Conservation (phyloP, 2,113 vertebrate species). For the Pionites leucogaster region DNA sequence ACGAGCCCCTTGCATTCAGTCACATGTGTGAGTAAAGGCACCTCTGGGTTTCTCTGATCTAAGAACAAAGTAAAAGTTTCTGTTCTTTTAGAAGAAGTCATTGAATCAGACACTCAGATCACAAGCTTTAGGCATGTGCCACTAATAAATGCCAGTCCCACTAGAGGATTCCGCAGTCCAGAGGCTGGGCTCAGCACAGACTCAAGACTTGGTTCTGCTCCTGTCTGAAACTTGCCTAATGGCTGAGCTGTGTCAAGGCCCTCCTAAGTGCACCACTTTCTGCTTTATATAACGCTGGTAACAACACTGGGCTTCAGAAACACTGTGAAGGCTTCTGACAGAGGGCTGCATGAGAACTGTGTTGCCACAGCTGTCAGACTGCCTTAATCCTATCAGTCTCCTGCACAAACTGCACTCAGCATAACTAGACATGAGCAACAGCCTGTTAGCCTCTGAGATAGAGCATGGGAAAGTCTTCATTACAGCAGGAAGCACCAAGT, state of each 20-base stretch:
- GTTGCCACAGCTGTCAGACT: neutral
- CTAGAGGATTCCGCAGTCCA: neutral
- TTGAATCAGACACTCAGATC: neutral
- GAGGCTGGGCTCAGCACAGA: neutral
- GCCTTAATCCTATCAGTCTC: neutral
- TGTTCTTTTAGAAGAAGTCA: neutral
- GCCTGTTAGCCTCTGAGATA: neutral
- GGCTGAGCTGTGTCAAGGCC: neutral
- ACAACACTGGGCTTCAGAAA: neutral
- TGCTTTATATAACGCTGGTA: neutral
- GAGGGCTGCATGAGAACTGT: neutral
- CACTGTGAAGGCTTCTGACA: neutral
- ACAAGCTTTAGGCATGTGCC: neutral
- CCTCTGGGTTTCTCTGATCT: neutral
- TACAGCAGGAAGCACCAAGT: neutral
- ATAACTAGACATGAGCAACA: neutral
- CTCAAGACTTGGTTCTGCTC: neutral
- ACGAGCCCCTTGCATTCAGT: neutral
- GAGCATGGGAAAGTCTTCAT: neutral
- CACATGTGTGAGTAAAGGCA: neutral
- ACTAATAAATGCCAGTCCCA: neutral
- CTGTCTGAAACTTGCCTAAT: neutral
- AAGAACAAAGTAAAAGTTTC: neutral
- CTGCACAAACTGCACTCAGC: neutral
- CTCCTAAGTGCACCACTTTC: neutral